Percentiles rank a stretch among this genome's conserved stretches.
Conservation (phyloP, 2,888 invertebrate species). For the Trichogramma dendrolimi region DNA sequence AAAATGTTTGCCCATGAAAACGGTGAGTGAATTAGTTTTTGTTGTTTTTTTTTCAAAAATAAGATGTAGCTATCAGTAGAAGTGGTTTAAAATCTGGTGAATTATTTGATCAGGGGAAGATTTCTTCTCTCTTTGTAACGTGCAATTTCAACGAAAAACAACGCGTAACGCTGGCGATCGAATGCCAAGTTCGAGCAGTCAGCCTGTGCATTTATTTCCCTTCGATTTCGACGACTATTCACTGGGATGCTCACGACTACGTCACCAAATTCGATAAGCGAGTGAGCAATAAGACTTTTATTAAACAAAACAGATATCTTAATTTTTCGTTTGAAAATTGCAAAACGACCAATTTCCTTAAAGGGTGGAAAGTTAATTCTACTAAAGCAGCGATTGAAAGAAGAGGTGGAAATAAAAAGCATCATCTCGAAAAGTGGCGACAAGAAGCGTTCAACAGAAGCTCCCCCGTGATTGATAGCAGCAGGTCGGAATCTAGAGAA, state of each 20-base stretch:
- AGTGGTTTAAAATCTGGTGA: neutral
- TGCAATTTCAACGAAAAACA: conserved; percentile 45
- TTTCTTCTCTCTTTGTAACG: conserved; percentile 46
- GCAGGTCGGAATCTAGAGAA: too few relatives aligned
- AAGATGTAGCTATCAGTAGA: neutral
- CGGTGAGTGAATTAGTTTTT: conserved; percentile 23
- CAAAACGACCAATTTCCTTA: too few relatives aligned
- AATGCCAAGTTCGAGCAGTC: conserved; percentile 46
- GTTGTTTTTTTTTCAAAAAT: neutral
- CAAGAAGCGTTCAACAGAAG: too few relatives aligned
- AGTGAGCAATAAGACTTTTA: neutral
- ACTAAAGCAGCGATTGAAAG: too few relatives aligned
- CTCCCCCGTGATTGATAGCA: too few relatives aligned
- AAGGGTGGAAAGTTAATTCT: too few relatives aligned
- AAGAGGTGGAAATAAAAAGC: too few relatives aligned
- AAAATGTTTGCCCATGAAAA: conserved; percentile 39
- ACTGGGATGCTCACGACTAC: conserved; percentile 30
- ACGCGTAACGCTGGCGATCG: conserved; percentile 41
- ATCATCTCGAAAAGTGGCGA: too few relatives aligned
- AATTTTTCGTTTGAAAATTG: too few relatives aligned
- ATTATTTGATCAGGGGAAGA: conserved; percentile 39
- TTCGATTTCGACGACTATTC: conserved; percentile 21
- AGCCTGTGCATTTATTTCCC: conserved; percentile 48
- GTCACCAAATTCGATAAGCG: conserved; percentile 13
- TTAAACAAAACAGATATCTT: too few relatives aligned